These are phyloP conservation scores for Axis porcinus DNA, from an alignment of 2,113 vertebrate species.

Conservation along the genomic window DNA sequence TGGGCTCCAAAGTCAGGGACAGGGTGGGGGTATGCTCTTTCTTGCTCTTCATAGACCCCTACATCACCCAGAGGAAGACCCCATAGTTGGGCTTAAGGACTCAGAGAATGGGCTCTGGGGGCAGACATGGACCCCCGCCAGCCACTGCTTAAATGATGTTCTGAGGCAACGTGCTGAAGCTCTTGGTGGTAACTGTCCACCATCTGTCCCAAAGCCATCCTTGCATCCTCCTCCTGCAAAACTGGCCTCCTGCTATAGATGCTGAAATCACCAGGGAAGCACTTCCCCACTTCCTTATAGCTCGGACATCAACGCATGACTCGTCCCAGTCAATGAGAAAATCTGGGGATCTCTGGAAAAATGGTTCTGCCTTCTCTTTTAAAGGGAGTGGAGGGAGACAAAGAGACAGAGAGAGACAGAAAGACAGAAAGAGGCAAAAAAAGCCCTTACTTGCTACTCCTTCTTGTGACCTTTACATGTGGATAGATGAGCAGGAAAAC, in stretches of 20 bases:
- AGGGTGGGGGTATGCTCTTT: neutral
- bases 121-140: fast-evolving
- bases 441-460: too few species aligned
- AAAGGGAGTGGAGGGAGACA: neutral
- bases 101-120: neutral
- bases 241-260: neutral
- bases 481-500: neutral
- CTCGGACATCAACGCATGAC: fast-evolving
- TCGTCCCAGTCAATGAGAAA: neutral
- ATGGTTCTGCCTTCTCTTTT: neutral
- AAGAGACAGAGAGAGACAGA: fast-evolving
- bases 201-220: fast-evolving
- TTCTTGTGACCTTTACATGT: neutral
- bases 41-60: neutral
- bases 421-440: neutral
- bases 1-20: neutral
- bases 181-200: fast-evolving
- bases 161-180: fast-evolving
- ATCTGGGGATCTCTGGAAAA: neutral
- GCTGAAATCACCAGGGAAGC: neutral
- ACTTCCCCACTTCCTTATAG: fast-evolving
- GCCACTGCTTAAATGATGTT: neutral
- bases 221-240: neutral
- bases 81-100: neutral
- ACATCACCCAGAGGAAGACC: neutral